Conservation (phyloP, 2,888 invertebrate genomes). For the Megamerina dolium region DNA sequence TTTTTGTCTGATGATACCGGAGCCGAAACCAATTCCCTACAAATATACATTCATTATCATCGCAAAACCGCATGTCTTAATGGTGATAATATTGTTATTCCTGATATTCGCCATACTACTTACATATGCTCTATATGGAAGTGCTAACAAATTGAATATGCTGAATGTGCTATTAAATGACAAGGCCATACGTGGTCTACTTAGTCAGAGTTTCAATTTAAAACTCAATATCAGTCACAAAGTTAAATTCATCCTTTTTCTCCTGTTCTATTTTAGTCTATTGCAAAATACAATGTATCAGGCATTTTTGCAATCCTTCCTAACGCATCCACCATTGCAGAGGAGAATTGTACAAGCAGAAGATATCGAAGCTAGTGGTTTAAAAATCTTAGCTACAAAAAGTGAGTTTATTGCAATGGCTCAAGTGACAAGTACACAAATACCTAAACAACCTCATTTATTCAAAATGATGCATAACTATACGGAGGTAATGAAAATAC, state of each 20-base stretch:
- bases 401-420: too few species aligned
- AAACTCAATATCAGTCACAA: too few species aligned
- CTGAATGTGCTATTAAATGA: constrained; percentile 9
- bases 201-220: constrained; percentile 5
- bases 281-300: constrained; percentile 13
- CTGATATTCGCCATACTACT: too few species aligned
- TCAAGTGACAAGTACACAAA: too few species aligned
- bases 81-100: too few species aligned
- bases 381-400: too few species aligned
- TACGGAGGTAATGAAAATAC: constrained; percentile 7
- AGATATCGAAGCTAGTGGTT: too few species aligned
- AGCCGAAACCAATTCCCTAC: background rate
- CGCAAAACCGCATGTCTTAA: too few species aligned
- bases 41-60: background rate
- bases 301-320: constrained; percentile 13
- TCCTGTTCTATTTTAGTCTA: constrained; percentile 14
- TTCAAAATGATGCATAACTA: constrained; percentile 12
- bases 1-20: background rate
- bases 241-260: constrained; percentile 4
- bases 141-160: background rate
- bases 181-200: constrained; percentile 3
- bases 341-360: background rate
- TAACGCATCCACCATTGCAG: constrained; percentile 13
- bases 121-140: background rate
- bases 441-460: background rate